These are phyloP conservation scores for Marmota flaviventris DNA, from an alignment of 2,113 vertebrate species.

Conservation along the genomic window DNA sequence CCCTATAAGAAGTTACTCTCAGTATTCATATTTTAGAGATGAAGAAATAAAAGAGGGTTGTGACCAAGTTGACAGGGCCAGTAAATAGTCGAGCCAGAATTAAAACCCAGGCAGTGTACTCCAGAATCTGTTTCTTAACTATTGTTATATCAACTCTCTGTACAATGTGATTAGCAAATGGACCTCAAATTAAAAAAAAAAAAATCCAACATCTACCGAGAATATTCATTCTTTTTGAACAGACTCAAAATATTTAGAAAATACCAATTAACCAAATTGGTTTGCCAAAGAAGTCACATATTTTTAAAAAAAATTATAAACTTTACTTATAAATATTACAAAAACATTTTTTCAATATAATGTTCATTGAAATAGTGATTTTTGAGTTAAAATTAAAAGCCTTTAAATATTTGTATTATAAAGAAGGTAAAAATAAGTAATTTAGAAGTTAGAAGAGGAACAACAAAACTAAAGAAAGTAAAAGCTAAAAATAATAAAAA, in stretches of 20 bases:
- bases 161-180: neutral
- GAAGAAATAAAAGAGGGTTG: neutral
- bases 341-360: neutral
- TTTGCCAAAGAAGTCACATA: neutral
- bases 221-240: neutral
- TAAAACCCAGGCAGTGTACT: neutral
- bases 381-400: neutral
- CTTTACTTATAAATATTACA: no score
- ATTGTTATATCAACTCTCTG: neutral
- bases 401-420: neutral
- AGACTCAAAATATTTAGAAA: conserved; percentile 34
- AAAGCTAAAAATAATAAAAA: conserved; percentile 15
- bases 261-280: neutral
- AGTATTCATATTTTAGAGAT: neutral
- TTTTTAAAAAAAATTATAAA: neutral
- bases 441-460: neutral
- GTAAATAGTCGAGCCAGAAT: neutral
- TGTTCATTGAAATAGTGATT: neutral
- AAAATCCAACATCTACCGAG: neutral
- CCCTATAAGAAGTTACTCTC: neutral
- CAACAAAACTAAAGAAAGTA: neutral
- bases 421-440: neutral
- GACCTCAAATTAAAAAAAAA: neutral
- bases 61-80: neutral
- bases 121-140: neutral